Conservation (phyloP, 2,113 vertebrate genomes). For the Oxyura jamaicensis region DNA sequence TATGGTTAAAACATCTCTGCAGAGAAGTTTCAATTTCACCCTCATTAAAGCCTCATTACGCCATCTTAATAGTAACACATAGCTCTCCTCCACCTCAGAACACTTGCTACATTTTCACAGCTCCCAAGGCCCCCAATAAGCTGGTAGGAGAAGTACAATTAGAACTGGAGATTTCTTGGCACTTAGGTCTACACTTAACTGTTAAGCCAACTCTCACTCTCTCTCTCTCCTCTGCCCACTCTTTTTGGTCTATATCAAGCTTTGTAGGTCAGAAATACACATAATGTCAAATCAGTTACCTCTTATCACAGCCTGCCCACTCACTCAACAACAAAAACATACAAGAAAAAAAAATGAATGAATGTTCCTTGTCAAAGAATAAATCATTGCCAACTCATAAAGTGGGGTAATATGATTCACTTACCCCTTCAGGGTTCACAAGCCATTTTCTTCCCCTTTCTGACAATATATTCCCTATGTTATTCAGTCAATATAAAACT, state of each 20-base stretch:
- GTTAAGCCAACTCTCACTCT: neutral
- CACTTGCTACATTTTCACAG: neutral
- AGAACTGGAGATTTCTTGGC: neutral
- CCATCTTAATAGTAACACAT: neutral
- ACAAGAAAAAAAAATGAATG: neutral
- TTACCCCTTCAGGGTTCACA: neutral
- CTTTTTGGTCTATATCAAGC: neutral
- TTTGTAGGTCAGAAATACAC: conserved; percentile 15
- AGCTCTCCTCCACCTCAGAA: conserved; percentile 3
- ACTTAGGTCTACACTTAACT: neutral
- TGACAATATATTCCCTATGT: neutral
- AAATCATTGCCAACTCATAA: neutral
- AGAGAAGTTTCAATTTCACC: neutral
- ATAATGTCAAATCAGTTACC: neutral
- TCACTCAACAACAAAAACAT: neutral
- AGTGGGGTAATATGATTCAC: neutral
- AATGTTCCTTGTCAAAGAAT: neutral
- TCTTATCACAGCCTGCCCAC: neutral
- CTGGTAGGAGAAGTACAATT: neutral
- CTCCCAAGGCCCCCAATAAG: neutral
- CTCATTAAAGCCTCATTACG: conserved; percentile 25
- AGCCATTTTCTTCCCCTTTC: neutral
- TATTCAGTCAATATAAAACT: neutral
- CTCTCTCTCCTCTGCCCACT: neutral
- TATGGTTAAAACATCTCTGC: neutral